phyloP scores from a whole-genome alignment of 2,113 vertebrate genomes.

The Halcyon malimbica region DNA sequence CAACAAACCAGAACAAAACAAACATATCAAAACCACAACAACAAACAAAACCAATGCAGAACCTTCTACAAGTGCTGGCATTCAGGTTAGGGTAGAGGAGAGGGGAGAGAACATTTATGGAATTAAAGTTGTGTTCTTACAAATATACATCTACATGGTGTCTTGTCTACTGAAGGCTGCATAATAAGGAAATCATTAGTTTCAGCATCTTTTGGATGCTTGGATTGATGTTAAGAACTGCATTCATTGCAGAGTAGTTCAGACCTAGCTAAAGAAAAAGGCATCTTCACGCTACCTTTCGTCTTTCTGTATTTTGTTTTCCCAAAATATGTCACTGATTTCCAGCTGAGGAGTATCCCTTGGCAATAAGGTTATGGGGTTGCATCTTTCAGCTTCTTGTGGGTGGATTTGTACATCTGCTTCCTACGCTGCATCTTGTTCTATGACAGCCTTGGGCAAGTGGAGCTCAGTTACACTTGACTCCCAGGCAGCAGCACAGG shows the following conservation, averaged over 20 bases:
- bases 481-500: neutral
- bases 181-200: neutral
- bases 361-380: neutral
- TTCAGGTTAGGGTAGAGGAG: neutral
- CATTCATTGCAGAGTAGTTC: neutral
- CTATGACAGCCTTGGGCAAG: neutral
- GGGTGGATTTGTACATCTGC: neutral
- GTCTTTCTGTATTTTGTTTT: neutral
- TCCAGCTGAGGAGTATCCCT: neutral
- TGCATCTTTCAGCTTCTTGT: neutral
- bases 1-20: no score
- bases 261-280: neutral
- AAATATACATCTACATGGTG: neutral
- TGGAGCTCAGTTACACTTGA: fast-evolving
- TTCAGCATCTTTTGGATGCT: neutral
- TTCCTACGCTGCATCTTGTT: neutral
- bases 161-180: neutral
- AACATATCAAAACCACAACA: no score
- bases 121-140: neutral
- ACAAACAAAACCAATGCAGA: neutral
- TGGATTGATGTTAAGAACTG: neutral
- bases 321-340: neutral
- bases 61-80: neutral
- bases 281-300: neutral
- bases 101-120: neutral